Conservation (phyloP, 2,797 vertebrate species). For the Picus viridis region DNA sequence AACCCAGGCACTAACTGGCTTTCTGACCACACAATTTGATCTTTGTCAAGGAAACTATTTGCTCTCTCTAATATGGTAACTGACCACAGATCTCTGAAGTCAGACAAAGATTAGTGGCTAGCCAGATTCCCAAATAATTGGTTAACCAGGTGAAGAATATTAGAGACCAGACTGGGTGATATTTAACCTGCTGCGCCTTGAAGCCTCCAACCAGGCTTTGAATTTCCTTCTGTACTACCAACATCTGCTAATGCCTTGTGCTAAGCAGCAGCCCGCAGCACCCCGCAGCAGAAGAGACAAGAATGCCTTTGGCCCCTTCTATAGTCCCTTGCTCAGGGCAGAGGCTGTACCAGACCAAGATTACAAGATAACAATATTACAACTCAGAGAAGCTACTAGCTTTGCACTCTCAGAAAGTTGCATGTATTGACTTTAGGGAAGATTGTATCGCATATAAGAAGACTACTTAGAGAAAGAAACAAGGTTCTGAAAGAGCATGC, state of each 20-base stretch:
- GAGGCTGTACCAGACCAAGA: neutral
- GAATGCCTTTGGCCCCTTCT: neutral
- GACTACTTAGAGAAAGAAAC: neutral
- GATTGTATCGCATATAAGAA: neutral
- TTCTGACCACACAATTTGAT: neutral
- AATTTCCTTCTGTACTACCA: neutral
- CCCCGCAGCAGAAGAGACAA: neutral
- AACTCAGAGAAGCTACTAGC: neutral
- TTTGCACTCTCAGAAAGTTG: neutral
- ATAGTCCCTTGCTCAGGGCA: neutral
- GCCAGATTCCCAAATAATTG: neutral
- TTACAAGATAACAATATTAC: neutral
- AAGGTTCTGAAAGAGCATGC: neutral
- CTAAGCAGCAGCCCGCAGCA: neutral
- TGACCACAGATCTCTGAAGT: neutral
- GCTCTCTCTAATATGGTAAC: fast-evolving
- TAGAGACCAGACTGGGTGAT: neutral
- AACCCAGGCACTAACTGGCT: neutral
- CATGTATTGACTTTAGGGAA: neutral
- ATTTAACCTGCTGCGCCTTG: neutral
- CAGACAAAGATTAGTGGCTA: neutral
- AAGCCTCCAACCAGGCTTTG: neutral
- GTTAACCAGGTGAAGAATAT: neutral
- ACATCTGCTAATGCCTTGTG: fast-evolving
- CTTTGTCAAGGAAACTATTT: neutral